Evolutionary conservation across 1,140 invertebrate species (phyloP), one percentile per base, ranked within the genome.

Genomic region (Drosophila repleta): DNA sequence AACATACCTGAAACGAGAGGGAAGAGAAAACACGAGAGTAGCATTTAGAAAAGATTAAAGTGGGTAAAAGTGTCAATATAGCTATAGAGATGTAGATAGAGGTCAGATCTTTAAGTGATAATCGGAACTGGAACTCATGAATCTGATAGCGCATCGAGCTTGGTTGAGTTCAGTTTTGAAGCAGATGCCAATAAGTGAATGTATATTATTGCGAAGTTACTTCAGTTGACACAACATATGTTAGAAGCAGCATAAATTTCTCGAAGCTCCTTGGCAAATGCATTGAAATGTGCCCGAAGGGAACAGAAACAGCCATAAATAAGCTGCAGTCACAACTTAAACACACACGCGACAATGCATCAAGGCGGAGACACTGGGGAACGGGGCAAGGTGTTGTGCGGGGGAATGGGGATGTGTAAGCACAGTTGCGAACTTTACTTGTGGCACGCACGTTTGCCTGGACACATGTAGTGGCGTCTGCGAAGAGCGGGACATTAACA

Each of bases 291-390:
- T 75, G 67, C 56, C 89, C 76, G 64, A 78, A 77, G 83, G 89
- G 83, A 89, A 66, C 74, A 82, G 75, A 85, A 90, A 75, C 64
- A 64, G 68, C 80, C 81, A 90, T 90, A 90, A 90, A 90, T 90
- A 90, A 90, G 68, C 66, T 68, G 56, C 68, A 67, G 58, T 45
- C 20, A 39, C 46, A 64, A 46, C 57, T 55, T 48, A 52, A 72
- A 43, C 26, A 64, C 43, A 70, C 61, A 56, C 60, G 20, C 49
- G 58, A 20, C 43, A 66, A 51, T 49, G 11, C 41, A 24, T 49
- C 29, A 26, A 21, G 17, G 41, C 26, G 26, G 24, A 53, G 32
- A n/a, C n/a, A n/a, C n/a, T n/a, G n/a, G 7, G 11, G 26, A 17
- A 39, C 10, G 20, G 35, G 32, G 8, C n/a, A 39, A 17, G 18